Evolutionary conservation across 2,888 invertebrate genomes (phyloP), one percentile per base, ranked within the genome.

Genomic region (Cerastoderma edule): DNA sequence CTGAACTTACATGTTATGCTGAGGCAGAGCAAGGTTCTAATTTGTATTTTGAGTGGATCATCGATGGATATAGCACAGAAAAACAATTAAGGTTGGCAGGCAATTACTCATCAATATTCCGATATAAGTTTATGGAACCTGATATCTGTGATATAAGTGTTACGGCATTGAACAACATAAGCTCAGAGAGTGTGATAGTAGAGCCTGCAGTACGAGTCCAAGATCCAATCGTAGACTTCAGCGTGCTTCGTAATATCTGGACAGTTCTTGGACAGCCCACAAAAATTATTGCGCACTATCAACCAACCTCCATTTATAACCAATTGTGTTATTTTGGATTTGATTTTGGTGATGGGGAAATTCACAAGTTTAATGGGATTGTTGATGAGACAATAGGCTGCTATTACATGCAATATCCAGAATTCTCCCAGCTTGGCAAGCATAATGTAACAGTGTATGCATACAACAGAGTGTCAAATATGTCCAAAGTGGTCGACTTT

Each of bases 401-500:
- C 6, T 67, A n/a, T 24, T 50, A 67, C 32, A 50, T 53, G 19
- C 22, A 53, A 10, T 5, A 48, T 1, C 50, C 67, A 33, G 33
- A 30, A 27, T 80, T 78, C 46, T 28, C 67, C 0, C 28, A 46
- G 0, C 60, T 68, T 8, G 89, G 88, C 1, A 57, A 73, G 4
- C 82, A 88, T 70, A 48, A 63, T 8, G 86, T 89, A 8, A 80
- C 75, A 16, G 86, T 89, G 6, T 83, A 72, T 71, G 89, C 85
- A 3, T 86, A 81, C 66, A 90, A 90, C 74, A 53, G 80, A 2
- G 84, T 90, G 6, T 89, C 89, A 0, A 83, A 83, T 57, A 75
- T 79, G 3, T 54, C 71, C 10, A 66, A 83, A 56, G 57, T 67
- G 3, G 74, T 83, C 0, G 75, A 84, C 6, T 82, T 89, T 19